Evolutionary conservation across 2,888 invertebrate species (phyloP).

Genomic region (Rhyacophila evoluta): DNA sequence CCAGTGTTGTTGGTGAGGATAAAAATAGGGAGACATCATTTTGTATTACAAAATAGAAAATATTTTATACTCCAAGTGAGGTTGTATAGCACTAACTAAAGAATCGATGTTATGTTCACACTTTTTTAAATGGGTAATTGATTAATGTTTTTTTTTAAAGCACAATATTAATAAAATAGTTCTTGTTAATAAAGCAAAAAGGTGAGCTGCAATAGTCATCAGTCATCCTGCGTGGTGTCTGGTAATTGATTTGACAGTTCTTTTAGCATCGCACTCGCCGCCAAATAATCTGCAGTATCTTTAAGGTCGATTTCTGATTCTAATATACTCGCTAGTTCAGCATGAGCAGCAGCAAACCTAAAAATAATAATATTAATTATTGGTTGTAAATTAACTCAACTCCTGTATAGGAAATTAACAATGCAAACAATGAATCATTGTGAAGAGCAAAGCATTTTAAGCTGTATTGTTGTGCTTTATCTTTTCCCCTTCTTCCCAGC

Average conservation of each 20-base stretch:
- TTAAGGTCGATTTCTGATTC: conserved; percentile 83
- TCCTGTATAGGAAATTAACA: too few species aligned
- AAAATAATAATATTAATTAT: conserved; percentile 54
- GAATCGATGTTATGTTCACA: neutral
- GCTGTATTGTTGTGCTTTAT: too few species aligned
- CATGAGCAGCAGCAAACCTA: conserved; percentile 78
- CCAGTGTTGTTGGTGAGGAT: neutral
- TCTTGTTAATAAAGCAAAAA: neutral
- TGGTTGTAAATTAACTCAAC: too few species aligned
- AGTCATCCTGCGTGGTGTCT: conserved; percentile 55
- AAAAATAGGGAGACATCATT: neutral
- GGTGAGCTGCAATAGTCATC: neutral
- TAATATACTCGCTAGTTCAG: conserved; percentile 80
- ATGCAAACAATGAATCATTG: too few species aligned
- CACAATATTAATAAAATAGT: neutral
- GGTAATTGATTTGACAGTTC: conserved; percentile 75
- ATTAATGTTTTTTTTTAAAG: neutral
- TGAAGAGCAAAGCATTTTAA: too few species aligned
- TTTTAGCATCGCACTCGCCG: conserved; percentile 71
- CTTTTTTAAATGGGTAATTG: neutral
- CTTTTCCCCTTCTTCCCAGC: too few species aligned
- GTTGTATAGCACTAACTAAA: too few species aligned
- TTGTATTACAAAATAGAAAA: neutral
- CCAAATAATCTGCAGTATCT: conserved; percentile 77
- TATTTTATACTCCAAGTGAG: neutral